Conservation (phyloP, 1,140 invertebrate genomes). For the Drosophila punjabiensis region DNA sequence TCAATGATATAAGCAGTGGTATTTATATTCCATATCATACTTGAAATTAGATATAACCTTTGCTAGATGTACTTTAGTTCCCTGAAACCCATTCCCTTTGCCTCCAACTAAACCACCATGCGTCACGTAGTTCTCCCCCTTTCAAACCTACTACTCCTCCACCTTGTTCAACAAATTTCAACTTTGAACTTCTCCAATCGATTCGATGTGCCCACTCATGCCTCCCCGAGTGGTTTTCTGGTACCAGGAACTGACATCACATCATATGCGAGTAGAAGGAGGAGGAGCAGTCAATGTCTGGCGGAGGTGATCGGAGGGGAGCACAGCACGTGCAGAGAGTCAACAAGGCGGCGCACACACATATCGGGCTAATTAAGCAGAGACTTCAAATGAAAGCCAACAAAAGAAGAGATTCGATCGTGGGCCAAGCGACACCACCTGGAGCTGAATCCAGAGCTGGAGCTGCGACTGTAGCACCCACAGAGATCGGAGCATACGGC, state of each 20-base stretch:
- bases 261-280: slow-evolving; percentile 9
- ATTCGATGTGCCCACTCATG: slow-evolving; percentile 57
- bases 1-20: too few species aligned
- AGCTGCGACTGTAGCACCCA: slow-evolving; percentile 55
- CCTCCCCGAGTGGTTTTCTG: slow-evolving; percentile 23
- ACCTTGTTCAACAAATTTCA: slow-evolving; percentile 45
- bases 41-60: not conserved
- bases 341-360: slow-evolving; percentile 52
- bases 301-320: slow-evolving; percentile 51
- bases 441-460: slow-evolving; percentile 28
- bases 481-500: slow-evolving; percentile 40
- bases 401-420: slow-evolving; percentile 64
- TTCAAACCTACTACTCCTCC: slow-evolving; percentile 14
- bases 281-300: slow-evolving; percentile 3
- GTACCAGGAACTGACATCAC: slow-evolving; percentile 49
- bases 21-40: too few species aligned
- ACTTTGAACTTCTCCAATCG: slow-evolving; percentile 52
- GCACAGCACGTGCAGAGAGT: slow-evolving; percentile 67
- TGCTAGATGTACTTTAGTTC: not conserved
- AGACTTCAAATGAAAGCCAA: slow-evolving; percentile 72
- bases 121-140: slow-evolving; percentile 28
- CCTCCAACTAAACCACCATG: not conserved
- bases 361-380: slow-evolving; percentile 77
- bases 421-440: slow-evolving; percentile 71
- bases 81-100: slow-evolving; percentile 4